Evolutionary conservation across 2,888 invertebrate species (phyloP).

Genomic region (Pediacus dermestoides): DNA sequence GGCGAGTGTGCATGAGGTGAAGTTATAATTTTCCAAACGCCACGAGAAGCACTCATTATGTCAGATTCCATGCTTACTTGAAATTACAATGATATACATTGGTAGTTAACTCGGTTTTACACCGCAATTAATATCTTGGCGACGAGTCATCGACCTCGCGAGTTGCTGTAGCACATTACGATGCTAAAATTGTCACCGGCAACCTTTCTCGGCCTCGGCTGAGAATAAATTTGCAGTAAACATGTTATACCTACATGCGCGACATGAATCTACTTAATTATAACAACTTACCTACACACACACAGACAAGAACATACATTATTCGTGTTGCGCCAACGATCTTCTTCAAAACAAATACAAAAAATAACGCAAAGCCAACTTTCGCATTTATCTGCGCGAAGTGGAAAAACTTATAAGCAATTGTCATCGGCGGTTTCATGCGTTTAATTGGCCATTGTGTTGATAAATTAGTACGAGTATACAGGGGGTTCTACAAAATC

Average conservation of each 20-base stretch:
- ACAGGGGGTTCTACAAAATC: too few relatives aligned
- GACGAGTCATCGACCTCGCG: slow-evolving; percentile 36
- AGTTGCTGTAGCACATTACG: slow-evolving; percentile 26
- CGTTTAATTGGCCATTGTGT: too few relatives aligned
- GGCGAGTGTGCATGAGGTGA: too few relatives aligned
- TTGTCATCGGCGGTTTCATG: too few relatives aligned
- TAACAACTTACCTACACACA: slow-evolving; percentile 42
- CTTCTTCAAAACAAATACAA: too few relatives aligned
- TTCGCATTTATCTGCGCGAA: too few relatives aligned
- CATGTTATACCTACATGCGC: slow-evolving; percentile 46
- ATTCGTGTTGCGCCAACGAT: background rate
- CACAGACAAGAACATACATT: slow-evolving; percentile 6
- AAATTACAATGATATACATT: slow-evolving; percentile 31
- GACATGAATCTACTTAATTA: slow-evolving; percentile 47
- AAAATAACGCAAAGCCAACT: too few relatives aligned
- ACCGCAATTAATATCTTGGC: slow-evolving; percentile 34
- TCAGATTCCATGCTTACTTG: slow-evolving; percentile 14
- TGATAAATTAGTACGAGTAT: too few relatives aligned
- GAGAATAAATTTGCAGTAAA: slow-evolving; percentile 48
- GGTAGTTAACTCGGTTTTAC: slow-evolving; percentile 32
- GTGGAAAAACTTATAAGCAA: too few relatives aligned
- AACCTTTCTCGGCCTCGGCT: slow-evolving; percentile 32
- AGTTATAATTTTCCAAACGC: slow-evolving; percentile 11
- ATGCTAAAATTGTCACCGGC: slow-evolving; percentile 40
- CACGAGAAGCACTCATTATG: slow-evolving; percentile 22